phyloP scores from a whole-genome alignment of 2,888 invertebrate genomes.

The Machimus rusticus region DNA sequence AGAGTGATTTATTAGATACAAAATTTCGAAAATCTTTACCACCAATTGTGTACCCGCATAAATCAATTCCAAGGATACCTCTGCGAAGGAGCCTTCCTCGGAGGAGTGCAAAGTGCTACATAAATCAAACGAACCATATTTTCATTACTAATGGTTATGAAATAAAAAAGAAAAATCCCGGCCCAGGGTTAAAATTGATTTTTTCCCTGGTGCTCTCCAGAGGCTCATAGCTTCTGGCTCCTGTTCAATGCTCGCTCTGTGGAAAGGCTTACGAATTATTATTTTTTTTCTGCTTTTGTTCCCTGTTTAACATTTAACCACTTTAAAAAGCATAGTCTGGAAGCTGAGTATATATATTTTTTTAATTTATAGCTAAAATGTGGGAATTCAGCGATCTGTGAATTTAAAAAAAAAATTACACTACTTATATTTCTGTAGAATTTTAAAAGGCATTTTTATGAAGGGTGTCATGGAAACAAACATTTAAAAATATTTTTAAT shows the following conservation, averaged over 20 bases:
- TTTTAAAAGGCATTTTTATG: neutral
- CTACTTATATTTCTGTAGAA: neutral
- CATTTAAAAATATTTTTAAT: neutral
- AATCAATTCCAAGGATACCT: constrained; percentile 48
- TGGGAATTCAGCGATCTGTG: neutral
- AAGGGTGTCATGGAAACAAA: neutral
- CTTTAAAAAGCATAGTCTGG: neutral
- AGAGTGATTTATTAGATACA: constrained; percentile 45
- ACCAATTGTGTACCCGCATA: constrained; percentile 48
- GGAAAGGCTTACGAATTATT: neutral
- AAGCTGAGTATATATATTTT: neutral
- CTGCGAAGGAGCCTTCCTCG: constrained; percentile 33
- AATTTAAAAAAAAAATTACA: neutral
- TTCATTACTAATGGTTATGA: constrained; percentile 45
- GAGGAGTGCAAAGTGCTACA: constrained; percentile 41
- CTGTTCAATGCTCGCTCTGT: neutral
- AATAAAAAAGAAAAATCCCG: constrained; percentile 19
- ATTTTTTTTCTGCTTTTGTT: neutral
- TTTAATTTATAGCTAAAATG: neutral
- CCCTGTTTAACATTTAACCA: neutral
- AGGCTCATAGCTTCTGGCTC: neutral
- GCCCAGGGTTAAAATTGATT: constrained; percentile 38
- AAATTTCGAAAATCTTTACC: constrained; percentile 48
- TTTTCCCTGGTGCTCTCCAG: constrained; percentile 24
- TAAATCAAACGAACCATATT: constrained; percentile 48